Evolutionary conservation across 2,113 vertebrate genomes (phyloP).

Genomic region (Tringa solitaria): DNA sequence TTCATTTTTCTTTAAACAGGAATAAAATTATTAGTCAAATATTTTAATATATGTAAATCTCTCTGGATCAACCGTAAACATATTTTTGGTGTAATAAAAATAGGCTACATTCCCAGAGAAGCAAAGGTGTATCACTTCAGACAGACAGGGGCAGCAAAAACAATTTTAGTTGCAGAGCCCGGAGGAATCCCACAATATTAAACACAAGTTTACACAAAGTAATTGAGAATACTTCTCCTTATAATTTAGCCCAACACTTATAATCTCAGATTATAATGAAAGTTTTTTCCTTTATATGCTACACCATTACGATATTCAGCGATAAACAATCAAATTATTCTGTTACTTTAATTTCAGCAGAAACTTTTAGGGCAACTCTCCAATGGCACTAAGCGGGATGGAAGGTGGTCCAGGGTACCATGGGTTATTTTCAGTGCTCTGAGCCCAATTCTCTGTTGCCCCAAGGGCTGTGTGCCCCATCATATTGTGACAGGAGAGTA

Average conservation of each 20-base stretch:
- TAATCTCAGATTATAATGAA: neutral
- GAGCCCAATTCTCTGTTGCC: neutral
- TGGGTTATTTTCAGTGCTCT: neutral
- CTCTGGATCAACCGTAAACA: neutral
- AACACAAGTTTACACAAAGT: conserved; percentile 8
- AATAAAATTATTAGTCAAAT: neutral
- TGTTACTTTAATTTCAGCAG: neutral
- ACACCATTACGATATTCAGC: neutral
- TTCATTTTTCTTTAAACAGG: neutral
- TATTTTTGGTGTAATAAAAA: neutral
- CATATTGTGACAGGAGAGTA: neutral
- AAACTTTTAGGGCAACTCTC: neutral
- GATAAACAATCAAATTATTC: neutral
- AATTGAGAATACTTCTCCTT: neutral
- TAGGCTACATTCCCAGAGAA: neutral
- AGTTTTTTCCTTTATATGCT: neutral
- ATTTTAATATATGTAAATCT: neutral
- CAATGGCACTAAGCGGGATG: neutral
- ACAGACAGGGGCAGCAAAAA: neutral
- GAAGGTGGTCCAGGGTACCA: neutral
- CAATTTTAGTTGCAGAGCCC: neutral
- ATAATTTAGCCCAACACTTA: neutral
- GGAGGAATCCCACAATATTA: neutral
- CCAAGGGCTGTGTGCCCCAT: neutral
- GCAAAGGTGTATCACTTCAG: neutral